A percentile compares a stretch with the other conserved stretches of the same genome.
phyloP scores from a whole-genome alignment of 1,140 invertebrate genomes.

The Ditylenchus dipsaci region DNA sequence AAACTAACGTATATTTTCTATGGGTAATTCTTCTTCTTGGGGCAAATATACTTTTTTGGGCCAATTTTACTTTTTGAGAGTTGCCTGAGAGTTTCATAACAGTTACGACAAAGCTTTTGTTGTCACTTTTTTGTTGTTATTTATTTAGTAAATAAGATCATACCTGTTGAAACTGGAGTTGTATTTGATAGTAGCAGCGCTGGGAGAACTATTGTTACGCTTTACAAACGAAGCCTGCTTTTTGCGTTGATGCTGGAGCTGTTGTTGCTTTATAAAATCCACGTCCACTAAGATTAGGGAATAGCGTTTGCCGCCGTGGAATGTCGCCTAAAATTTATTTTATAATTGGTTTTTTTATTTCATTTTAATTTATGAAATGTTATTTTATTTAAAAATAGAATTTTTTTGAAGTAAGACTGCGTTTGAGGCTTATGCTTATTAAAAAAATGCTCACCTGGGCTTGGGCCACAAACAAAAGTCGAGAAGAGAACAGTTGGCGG shows the following conservation, averaged over 20 bases:
- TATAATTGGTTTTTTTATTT: too few species aligned
- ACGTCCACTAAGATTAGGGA: conserved; percentile 52
- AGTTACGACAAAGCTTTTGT: too few species aligned
- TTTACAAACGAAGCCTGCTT: not conserved
- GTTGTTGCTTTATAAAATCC: conserved; percentile 25
- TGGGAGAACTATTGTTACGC: conserved; percentile 14
- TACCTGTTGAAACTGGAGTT: not conserved
- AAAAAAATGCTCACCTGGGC: conserved; percentile 48
- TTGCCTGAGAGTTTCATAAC: too few species aligned
- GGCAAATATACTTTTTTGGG: too few species aligned
- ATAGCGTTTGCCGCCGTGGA: conserved; percentile 53
- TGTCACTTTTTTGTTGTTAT: too few species aligned
- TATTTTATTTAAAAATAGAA: not conserved
- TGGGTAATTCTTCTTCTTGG: too few species aligned
- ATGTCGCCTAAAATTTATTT: not conserved
- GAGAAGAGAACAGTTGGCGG: conserved; percentile 49
- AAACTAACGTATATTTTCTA: too few species aligned
- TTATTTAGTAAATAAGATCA: not conserved
- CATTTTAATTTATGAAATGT: not conserved
- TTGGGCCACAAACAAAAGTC: conserved; percentile 49
- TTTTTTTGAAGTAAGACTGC: too few species aligned
- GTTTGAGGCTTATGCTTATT: not conserved
- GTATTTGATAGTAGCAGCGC: not conserved
- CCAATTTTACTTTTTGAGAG: too few species aligned
- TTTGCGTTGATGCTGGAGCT: conserved; percentile 3